These are phyloP conservation scores for Lomographa bimaculata DNA, from an alignment of 2,888 invertebrate genomes.

Conservation along the genomic window DNA sequence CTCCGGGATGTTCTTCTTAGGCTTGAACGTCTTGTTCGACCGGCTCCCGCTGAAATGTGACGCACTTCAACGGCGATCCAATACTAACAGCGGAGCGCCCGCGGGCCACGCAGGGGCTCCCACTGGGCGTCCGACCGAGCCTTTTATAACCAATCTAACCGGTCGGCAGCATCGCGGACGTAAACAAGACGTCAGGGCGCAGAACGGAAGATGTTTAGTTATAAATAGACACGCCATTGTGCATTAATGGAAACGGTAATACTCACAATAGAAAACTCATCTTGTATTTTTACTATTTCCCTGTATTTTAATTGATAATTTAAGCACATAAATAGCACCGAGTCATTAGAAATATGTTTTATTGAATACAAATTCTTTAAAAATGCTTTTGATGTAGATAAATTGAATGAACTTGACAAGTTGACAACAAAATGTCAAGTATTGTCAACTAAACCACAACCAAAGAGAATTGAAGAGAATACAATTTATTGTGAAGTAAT, in stretches of 20 bases:
- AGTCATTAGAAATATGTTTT: constrained; percentile 61
- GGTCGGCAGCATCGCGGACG: constrained; percentile 40
- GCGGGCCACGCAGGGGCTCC: constrained; percentile 12
- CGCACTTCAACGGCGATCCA: background rate
- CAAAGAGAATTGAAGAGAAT: too few relatives aligned
- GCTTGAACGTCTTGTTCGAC: constrained; percentile 98
- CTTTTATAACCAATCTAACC: constrained; percentile 35
- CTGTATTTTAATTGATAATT: constrained; percentile 40
- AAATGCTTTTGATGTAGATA: too few relatives aligned
- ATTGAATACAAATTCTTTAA: constrained; percentile 23
- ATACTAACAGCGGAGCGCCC: background rate
- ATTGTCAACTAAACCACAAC: too few relatives aligned
- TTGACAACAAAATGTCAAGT: too few relatives aligned
- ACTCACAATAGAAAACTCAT: constrained; percentile 88
- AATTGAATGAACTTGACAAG: too few relatives aligned
- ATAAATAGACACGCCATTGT: constrained; percentile 59
- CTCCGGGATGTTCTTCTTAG: constrained; percentile 99
- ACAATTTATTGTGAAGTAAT: too few relatives aligned
- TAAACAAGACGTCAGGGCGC: constrained; percentile 66
- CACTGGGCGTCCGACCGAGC: constrained; percentile 6
- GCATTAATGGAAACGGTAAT: constrained; percentile 28
- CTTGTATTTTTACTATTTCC: constrained; percentile 46
- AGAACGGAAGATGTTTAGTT: constrained; percentile 54
- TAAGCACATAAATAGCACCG: constrained; percentile 52
- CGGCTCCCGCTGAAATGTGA: constrained; percentile 88